Conservation (phyloP, 2,888 invertebrate genomes). For the Aelia acuminata region DNA sequence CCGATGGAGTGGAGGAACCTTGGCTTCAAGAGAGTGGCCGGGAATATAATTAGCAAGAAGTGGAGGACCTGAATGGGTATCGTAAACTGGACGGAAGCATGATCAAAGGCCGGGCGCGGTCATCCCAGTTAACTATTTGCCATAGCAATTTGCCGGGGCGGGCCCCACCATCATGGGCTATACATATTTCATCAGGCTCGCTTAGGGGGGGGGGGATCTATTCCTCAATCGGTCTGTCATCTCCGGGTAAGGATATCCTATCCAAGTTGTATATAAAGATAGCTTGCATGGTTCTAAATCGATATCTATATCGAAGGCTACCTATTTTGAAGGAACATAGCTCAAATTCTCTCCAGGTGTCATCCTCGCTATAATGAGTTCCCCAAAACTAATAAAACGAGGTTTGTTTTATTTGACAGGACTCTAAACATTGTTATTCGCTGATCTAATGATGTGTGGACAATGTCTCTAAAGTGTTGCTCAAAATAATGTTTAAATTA, state of each 20-base stretch:
- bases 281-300: neutral
- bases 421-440: no score
- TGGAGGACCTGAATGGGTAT: neutral
- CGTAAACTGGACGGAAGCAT: neutral
- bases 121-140: neutral
- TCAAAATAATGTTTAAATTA: no score
- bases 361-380: no score
- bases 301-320: no score
- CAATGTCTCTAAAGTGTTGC: no score
- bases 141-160: neutral
- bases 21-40: neutral
- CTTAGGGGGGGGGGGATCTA: neutral
- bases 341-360: no score
- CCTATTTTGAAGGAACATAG: no score
- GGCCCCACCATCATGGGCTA: neutral
- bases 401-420: no score
- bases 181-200: neutral
- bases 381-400: no score
- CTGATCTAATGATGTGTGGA: no score
- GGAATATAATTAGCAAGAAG: neutral
- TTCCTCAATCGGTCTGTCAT: neutral
- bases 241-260: neutral
- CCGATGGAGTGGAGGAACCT: neutral
- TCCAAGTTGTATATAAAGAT: neutral
- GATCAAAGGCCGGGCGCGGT: neutral